Evolutionary conservation across 2,888 invertebrate genomes (phyloP), one percentile per base, ranked within the genome.

Genomic region (Ceraclea dissimilis): DNA sequence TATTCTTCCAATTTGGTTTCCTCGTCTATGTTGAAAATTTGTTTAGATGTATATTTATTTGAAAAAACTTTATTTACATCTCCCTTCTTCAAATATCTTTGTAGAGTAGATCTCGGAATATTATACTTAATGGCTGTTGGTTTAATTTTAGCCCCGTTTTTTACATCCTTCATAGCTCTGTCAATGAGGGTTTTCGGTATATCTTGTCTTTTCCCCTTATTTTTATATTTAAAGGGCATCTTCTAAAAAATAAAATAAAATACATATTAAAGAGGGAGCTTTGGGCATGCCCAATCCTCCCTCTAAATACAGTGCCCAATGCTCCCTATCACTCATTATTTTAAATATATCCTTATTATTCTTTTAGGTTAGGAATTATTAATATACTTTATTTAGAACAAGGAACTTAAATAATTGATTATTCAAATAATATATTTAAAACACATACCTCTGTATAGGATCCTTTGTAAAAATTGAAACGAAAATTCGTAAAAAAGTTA

Each of bases 11-110:
- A 8, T 19, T 46, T 46, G 10, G 6, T 46, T 46, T 46, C 46
- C 20, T 46, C 46, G 2, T 46, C 46, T n/a, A 46, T 46, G 18
- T 17, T 46, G 46, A 46, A 46, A 46, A 46, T 46, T 46, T 46
- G 46, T 19, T 19, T 46, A 19, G 46, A 46, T 19, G 46, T 46
- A 17, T 19, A 46, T 46, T 46, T 46, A 46, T 46, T 46, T 18
- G 46, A 16, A 46, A 46, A 46, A 46, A 20, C 20, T 46, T 46
- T 46, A 19, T 46, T 46, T 19, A 46, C 46, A 17, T 46, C 46
- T 46, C 46, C 46, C 46, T 46, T 46, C 13, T 46, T 46, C 16
- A 46, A 19, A 46, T 46, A 13, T 46, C 46, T 46, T 18, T 19
- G 46, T 17, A 46, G 46, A 46, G 46, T 18, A 11, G 46, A 46